Evolutionary conservation across 2,888 invertebrate genomes (phyloP).

Genomic region (Tillus elongatus): DNA sequence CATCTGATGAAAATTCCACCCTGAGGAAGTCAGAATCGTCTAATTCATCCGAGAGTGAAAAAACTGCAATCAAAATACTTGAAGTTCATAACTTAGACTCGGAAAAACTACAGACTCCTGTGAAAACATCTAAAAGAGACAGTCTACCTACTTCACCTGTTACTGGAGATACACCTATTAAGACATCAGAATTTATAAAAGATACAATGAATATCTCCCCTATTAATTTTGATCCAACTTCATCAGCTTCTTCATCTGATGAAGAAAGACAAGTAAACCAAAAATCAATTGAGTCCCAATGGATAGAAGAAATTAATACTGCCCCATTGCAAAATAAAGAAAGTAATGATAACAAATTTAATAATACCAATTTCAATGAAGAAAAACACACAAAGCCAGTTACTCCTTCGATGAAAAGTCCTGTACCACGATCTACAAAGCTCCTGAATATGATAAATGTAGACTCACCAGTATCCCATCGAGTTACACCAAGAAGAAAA

Average conservation of each 20-base stretch:
- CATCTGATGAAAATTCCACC: background rate
- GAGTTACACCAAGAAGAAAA: background rate
- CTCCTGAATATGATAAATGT: conserved; percentile 20
- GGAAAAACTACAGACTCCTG: background rate
- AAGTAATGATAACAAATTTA: no score
- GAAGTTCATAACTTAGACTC: background rate
- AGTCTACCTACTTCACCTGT: conserved; percentile 33
- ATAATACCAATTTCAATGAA: no score
- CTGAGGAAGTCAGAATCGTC: background rate
- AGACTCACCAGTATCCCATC: conserved; percentile 14
- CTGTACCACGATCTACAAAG: conserved; percentile 14
- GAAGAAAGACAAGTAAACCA: conserved; percentile 8
- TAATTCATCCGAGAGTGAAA: background rate
- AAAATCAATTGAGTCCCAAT: background rate
- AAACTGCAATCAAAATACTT: background rate
- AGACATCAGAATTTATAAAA: conserved; percentile 47
- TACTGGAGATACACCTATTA: conserved; percentile 33
- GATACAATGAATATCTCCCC: conserved; percentile 54
- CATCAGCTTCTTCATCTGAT: conserved; percentile 14
- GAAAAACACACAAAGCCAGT: no score
- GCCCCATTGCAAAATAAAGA: no score
- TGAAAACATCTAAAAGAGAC: background rate
- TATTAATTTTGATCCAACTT: conserved; percentile 38
- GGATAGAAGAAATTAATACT: conserved; percentile 11
- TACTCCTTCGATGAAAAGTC: no score